Percentiles rank a stretch among this genome's conserved stretches.
phyloP scores from a whole-genome alignment of 1,140 invertebrate species.

The Euborellia annulipes region DNA sequence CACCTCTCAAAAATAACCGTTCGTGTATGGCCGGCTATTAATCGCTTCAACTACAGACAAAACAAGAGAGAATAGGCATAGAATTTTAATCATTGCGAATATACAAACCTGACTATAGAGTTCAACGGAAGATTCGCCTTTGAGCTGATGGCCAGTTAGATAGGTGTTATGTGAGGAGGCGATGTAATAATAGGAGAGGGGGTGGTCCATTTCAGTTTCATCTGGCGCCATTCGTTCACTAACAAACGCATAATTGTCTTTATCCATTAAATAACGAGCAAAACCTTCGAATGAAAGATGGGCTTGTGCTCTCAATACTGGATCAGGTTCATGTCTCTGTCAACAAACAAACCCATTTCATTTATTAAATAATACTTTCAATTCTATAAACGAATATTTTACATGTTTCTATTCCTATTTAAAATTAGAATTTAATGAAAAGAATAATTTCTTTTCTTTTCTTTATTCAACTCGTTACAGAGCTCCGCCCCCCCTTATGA shows the following conservation, averaged over 20 bases:
- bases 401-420: too few relatives aligned
- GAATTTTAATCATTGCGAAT: too few relatives aligned
- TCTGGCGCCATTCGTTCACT: constrained; percentile 52
- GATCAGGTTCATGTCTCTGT: constrained; percentile 83
- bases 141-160: constrained; percentile 89
- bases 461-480: too few relatives aligned
- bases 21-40: too few relatives aligned
- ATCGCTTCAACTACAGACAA: too few relatives aligned
- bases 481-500: too few relatives aligned
- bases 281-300: constrained; percentile 92
- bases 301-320: constrained; percentile 53
- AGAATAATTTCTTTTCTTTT: too few relatives aligned
- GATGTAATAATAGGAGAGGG: constrained; percentile 88
- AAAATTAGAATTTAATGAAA: too few relatives aligned
- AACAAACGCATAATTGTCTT: constrained; percentile 85
- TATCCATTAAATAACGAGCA: constrained; percentile 81
- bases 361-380: too few relatives aligned
- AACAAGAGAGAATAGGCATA: too few relatives aligned
- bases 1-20: too few relatives aligned
- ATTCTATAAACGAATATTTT: too few relatives aligned
- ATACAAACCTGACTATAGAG: constrained; percentile 85
- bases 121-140: constrained; percentile 85
- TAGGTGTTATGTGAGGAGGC: constrained; percentile 95
- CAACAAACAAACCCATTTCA: constrained; percentile 19
- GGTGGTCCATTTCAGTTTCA: constrained; percentile 66